Evolutionary conservation across 2,888 invertebrate genomes (phyloP), one percentile per base, ranked within the genome.

Genomic region (Acronicta psi): DNA sequence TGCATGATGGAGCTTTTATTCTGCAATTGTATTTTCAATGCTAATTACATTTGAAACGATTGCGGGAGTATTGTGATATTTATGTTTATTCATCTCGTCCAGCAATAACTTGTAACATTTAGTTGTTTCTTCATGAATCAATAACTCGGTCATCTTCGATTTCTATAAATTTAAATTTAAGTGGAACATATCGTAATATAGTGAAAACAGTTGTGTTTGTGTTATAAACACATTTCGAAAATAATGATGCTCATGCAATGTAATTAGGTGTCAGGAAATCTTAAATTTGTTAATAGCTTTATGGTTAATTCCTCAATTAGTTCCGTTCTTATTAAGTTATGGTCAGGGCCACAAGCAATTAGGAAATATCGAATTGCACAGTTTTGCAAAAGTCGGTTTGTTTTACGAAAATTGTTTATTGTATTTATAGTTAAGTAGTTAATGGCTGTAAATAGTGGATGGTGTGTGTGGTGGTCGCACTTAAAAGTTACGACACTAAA

Each of bases 281-380:
- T 45, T 60, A 37, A 13, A 44, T 54, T 51, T 52, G 51, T 43
- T 31, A 56, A 69, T 49, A 52, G 58, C 65, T 73, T 76, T 64
- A 80, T 72, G 75, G 79, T 77, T 64, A 66, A 78, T 80, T 73
- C 59, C 37, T 59, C 53, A 55, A 86, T 86, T 85, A 20, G 83
- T 79, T 73, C 61, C 74, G 73, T 73, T 57, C 63, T 47, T 53
- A 36, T 42, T 31, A 40, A 53, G 29, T 62, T 73, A 65, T 74
- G 80, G 82, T 82, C 84, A 86, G 73, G 85, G 84, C 73, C 80
- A 74, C 43, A 60, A 70, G 64, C 72, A 68, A 52, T 81, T 77
- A 68, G 60, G 79, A 74, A 83, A 69, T 49, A 54, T 58, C 25
- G 40, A 40, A 55, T 71, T 55, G 42, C 79, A 42, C 13, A 25